These are phyloP conservation scores for Hemithea aestivaria DNA, from an alignment of 2,888 invertebrate genomes.

Conservation along the genomic window DNA sequence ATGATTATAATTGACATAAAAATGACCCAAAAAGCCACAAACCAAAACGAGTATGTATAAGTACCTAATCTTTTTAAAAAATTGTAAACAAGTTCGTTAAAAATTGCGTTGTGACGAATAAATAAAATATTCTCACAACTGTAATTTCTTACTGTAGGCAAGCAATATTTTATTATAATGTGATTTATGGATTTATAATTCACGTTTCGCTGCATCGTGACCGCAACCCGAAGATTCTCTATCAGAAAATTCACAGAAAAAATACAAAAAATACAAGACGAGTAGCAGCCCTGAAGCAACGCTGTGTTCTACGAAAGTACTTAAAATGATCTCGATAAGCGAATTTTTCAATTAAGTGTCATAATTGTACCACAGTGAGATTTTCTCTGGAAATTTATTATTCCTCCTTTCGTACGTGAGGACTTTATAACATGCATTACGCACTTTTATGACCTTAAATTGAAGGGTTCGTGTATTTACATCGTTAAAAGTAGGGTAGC, in stretches of 20 bases:
- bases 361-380: slow-evolving; percentile 57
- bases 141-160: slow-evolving; percentile 1
- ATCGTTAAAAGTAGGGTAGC: slow-evolving; percentile 38
- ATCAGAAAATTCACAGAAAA: too few species aligned
- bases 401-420: slow-evolving; percentile 29
- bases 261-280: too few species aligned
- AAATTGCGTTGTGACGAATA: too few species aligned
- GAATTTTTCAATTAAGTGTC: slow-evolving; percentile 75
- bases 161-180: too few species aligned
- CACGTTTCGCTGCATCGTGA: too few species aligned
- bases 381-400: slow-evolving; percentile 65
- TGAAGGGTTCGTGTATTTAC: slow-evolving; percentile 34
- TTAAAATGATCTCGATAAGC: slow-evolving; percentile 66
- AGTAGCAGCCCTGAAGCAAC: slow-evolving; percentile 39
- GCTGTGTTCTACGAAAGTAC: slow-evolving; percentile 64
- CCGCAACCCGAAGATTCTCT: not conserved
- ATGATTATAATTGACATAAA: too few species aligned
- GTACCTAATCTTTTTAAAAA: too few species aligned
- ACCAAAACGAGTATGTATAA: too few species aligned
- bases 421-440: slow-evolving; percentile 18
- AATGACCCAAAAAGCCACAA: too few species aligned
- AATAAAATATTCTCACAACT: not conserved
- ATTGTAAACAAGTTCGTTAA: too few species aligned
- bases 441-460: slow-evolving; percentile 49
- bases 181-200: too few species aligned